Base-by-base conservation (phyloP, 2,888 invertebrate genomes). In the Sarcophaga carnaria region DNA sequence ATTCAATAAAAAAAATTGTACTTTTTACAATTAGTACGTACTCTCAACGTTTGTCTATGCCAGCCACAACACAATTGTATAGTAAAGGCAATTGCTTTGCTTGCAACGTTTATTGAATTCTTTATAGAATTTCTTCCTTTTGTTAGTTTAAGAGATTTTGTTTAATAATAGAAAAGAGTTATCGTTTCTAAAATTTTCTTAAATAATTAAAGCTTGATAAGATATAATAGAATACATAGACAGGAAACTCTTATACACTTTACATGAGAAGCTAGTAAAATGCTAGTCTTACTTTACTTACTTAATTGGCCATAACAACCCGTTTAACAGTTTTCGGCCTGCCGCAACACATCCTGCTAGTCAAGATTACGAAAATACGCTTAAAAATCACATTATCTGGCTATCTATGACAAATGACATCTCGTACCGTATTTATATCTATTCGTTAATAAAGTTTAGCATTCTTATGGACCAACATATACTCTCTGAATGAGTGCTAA, bases 131-230 rank as follows among this genome's bases (percentile, higher is more conserved):
- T 69, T 60, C 45, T 78, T 37, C 3, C 27, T 78, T 77, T 77
- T 64, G 69, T 47, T 47, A n/a, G 49, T 78, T 78, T 2, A 8
- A 37, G 37, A 54, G 54, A 54, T 5, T 77, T 70, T 79, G 70
- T 49, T 70, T 45, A 79, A 71, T 70, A 49, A 59, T 66, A 76
- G n/a, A 25, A 25, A 64, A 66, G 27, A 20, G 76, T 54, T 66
- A 6, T 22, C n/a, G 60, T 47, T 77, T 66, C 67, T 45, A 60
- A 66, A 77, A 60, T 27, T 20, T 45, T 78, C 47, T 78, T 62
- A 20, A 45, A 60, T 67, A n/a, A 69, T 77, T 77, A 67, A 77
- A 47, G 77, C 59, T 25, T 25, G 63, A 70, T 59, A 45, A 14
- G 37, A 2, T n/a, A 20, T 45, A 62, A 59, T 20, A 77, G 69